Evolutionary conservation across 2,888 invertebrate species (phyloP).

Genomic region (Drosophila kuntzei): DNA sequence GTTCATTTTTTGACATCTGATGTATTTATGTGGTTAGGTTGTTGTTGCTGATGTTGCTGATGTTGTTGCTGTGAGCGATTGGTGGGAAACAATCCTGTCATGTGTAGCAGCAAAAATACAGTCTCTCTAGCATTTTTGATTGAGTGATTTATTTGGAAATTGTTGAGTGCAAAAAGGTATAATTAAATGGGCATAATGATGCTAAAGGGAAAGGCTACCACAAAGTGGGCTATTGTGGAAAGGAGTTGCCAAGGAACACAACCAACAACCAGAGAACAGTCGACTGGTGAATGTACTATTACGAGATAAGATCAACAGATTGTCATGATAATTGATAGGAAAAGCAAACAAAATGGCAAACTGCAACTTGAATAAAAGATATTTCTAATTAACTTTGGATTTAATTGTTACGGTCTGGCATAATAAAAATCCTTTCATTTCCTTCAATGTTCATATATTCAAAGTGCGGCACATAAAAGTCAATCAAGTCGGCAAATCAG

Average conservation of each 20-base stretch:
- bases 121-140: slow-evolving; percentile 71
- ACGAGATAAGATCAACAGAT: slow-evolving; percentile 30
- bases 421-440: slow-evolving; percentile 34
- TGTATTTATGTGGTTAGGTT: slow-evolving; percentile 76
- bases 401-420: slow-evolving; percentile 5
- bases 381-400: slow-evolving; percentile 7
- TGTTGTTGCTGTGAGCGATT: slow-evolving; percentile 73
- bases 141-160: slow-evolving; percentile 81
- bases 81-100: slow-evolving; percentile 80
- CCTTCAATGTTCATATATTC: slow-evolving; percentile 17
- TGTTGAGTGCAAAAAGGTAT: slow-evolving; percentile 75
- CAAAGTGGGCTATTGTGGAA: slow-evolving; percentile 45
- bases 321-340: slow-evolving; percentile 5
- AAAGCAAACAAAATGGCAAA: slow-evolving; percentile 10
- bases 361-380: slow-evolving; percentile 2
- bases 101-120: slow-evolving; percentile 56
- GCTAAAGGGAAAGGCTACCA: slow-evolving; percentile 72
- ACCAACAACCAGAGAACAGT: background rate
- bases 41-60: slow-evolving; percentile 12
- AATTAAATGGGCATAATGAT: slow-evolving; percentile 79
- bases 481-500: slow-evolving; percentile 45
- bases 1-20: slow-evolving; percentile 80
- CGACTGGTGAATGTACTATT: slow-evolving; percentile 24
- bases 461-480: slow-evolving; percentile 50
- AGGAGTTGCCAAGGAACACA: slow-evolving; percentile 18